Conservation (phyloP, 2,888 invertebrate species). For the Griposia aprilina region DNA sequence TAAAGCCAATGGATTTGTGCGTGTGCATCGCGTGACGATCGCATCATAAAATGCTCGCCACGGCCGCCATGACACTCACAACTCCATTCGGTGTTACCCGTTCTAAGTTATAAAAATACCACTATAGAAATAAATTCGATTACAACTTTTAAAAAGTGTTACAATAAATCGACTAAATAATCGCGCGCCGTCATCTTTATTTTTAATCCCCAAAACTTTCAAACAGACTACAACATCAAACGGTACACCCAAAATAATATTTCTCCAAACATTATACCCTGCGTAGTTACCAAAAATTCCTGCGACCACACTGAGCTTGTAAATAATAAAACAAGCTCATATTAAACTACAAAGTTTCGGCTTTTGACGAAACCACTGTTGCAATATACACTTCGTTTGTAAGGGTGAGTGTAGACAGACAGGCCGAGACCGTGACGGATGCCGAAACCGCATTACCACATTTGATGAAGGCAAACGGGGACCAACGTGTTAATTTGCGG, state of each 20-base stretch:
- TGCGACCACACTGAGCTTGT: slow-evolving; percentile 50
- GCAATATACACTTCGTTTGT: slow-evolving; percentile 52
- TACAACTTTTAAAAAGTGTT: too few relatives aligned
- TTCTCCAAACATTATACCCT: slow-evolving; percentile 9
- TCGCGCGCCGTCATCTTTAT: too few relatives aligned
- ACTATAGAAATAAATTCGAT: too few relatives aligned
- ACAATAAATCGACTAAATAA: too few relatives aligned
- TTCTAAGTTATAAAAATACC: too few relatives aligned
- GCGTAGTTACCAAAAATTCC: slow-evolving; percentile 29
- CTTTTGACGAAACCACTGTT: slow-evolving; percentile 58
- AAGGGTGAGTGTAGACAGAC: slow-evolving; percentile 31
- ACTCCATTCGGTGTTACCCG: too few relatives aligned
- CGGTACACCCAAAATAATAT: slow-evolving; percentile 15
- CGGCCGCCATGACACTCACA: too few relatives aligned
- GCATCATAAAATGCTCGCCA: too few relatives aligned
- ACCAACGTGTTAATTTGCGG: slow-evolving; percentile 48
- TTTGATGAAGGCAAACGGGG: slow-evolving; percentile 22
- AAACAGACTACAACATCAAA: slow-evolving; percentile 8
- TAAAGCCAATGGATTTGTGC: too few relatives aligned
- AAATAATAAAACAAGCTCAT: slow-evolving; percentile 60
- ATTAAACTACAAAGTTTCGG: slow-evolving; percentile 62
- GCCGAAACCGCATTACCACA: slow-evolving; percentile 40
- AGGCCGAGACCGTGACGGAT: slow-evolving; percentile 16
- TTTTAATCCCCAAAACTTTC: neutral
- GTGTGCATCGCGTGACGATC: too few relatives aligned